Evolutionary conservation across 64 coral and sea anemone species (phyloP).

Genomic region (Montipora efflorescens): DNA sequence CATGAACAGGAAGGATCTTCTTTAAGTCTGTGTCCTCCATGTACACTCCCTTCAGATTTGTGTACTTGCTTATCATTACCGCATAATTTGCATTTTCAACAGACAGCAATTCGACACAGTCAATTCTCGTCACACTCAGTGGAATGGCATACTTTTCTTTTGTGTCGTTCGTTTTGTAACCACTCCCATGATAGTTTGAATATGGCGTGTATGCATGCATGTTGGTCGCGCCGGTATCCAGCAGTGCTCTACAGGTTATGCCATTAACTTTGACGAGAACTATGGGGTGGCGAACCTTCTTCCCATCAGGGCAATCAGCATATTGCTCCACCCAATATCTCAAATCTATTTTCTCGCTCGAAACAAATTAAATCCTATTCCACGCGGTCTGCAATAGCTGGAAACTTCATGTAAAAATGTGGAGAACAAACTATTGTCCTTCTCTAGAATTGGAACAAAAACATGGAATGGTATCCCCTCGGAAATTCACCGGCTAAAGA

Average conservation of each 20-base stretch:
- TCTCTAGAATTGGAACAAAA: too few relatives aligned
- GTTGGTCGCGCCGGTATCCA: slow-evolving; percentile 37
- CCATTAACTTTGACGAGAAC: slow-evolving; percentile 51
- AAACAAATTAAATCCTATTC: too few relatives aligned
- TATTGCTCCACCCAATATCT: too few relatives aligned
- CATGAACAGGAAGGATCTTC: slow-evolving; percentile 17
- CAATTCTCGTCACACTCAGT: slow-evolving; percentile 19
- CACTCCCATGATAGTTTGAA: slow-evolving; percentile 35
- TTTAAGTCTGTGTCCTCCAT: slow-evolving; percentile 9
- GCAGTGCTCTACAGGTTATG: slow-evolving; percentile 28
- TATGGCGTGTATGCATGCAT: neutral
- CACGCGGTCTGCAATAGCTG: too few relatives aligned
- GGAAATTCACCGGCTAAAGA: too few relatives aligned
- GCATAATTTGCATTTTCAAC: slow-evolving; percentile 24
- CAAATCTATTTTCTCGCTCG: too few relatives aligned
- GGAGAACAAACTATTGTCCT: too few relatives aligned
- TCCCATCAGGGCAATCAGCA: neutral
- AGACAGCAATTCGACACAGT: slow-evolving; percentile 8
- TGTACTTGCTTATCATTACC: slow-evolving; percentile 21
- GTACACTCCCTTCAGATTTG: slow-evolving; percentile 6
- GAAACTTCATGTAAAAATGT: too few relatives aligned
- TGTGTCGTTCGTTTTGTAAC: slow-evolving; percentile 33
- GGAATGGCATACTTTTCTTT: slow-evolving; percentile 24
- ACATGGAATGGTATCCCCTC: too few relatives aligned
- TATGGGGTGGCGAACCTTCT: slow-evolving; percentile 33